Evolutionary conservation across 2,113 vertebrate species (phyloP).

Genomic region (Salvelinus alpinus): DNA sequence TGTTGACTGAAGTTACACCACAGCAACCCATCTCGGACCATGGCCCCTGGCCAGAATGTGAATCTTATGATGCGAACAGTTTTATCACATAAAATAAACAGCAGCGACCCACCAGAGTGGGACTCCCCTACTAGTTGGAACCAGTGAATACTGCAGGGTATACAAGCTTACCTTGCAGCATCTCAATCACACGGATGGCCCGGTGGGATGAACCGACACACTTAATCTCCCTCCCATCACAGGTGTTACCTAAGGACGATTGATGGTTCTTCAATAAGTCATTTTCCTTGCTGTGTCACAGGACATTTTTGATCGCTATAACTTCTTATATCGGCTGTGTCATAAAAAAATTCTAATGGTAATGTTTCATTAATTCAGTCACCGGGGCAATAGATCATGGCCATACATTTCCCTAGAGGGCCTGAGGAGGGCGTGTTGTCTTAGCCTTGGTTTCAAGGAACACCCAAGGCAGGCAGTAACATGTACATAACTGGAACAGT

Average conservation of each 20-base stretch:
- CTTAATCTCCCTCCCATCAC: slow-evolving; percentile 32
- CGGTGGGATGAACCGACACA: background rate
- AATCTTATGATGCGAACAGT: too few relatives aligned
- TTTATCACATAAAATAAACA: too few relatives aligned
- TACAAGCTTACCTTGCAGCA: too few relatives aligned
- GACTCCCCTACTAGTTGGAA: too few relatives aligned
- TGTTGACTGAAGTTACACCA: slow-evolving; percentile 29
- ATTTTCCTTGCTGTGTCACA: slow-evolving; percentile 58
- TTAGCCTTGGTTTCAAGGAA: background rate
- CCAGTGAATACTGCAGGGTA: too few relatives aligned
- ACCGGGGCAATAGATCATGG: slow-evolving; percentile 47
- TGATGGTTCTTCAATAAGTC: slow-evolving; percentile 71
- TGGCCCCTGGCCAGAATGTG: too few relatives aligned
- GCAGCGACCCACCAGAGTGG: too few relatives aligned
- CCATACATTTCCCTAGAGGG: slow-evolving; percentile 45
- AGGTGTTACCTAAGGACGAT: slow-evolving; percentile 57
- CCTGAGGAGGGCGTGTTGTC: background rate
- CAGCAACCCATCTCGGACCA: too few relatives aligned
- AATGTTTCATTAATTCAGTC: slow-evolving; percentile 66
- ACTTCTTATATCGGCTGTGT: slow-evolving; percentile 67
- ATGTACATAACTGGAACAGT: too few relatives aligned
- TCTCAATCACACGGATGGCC: background rate
- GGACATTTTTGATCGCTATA: slow-evolving; percentile 60
- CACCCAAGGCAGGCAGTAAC: background rate
- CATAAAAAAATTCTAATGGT: slow-evolving; percentile 76